These are phyloP conservation scores for honey bee (Apis mellifera) DNA, from an alignment of 1,140 invertebrate species.

Conservation along the genomic window Amel_HAv3.1 CM009934.2:7448501-7449000, in stretches of 20 bases:
- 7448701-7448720: background rate
- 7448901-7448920: too few relatives aligned
- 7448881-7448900: background rate
- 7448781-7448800: conserved; percentile 19
- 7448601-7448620: too few relatives aligned
- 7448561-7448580: too few relatives aligned
- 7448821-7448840: conserved; percentile 12
- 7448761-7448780: conserved; percentile 45
- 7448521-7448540: too few relatives aligned
- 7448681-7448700: background rate
- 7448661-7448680: background rate
- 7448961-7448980: too few relatives aligned
- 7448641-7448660: background rate
- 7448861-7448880: background rate
- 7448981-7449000: too few relatives aligned
- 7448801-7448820: conserved; percentile 37
- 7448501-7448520: too few relatives aligned
- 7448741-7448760: conserved; percentile 15
- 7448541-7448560: too few relatives aligned
- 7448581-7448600: too few relatives aligned
- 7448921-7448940: too few relatives aligned
- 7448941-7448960: too few relatives aligned
- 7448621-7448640: too few relatives aligned
- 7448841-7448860: background rate
- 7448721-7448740: background rate